Evolutionary conservation across 2,888 invertebrate species (phyloP), one percentile per base, ranked within the genome.

Genomic region (Leptopilina syphax): DNA sequence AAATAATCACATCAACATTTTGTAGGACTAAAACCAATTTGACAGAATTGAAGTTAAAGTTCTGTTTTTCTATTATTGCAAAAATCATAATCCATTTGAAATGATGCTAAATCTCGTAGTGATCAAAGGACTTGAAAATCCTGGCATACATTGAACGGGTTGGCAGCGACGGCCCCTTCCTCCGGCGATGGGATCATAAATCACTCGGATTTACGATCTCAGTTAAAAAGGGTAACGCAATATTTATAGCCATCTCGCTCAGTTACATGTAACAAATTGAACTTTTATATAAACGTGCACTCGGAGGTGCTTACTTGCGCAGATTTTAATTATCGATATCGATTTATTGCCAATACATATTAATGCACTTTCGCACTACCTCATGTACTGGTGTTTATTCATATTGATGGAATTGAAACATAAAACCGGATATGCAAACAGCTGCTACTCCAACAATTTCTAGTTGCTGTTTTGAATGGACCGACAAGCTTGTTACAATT

Each of bases 301-400:
- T 80, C 83, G 82, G 70, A 78, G 77, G 81, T 81, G 79, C 81
- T 80, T 47, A 81, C 80, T 80, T 83, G 86, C 84, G 84, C 88
- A 91, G 91, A 91, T 91, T 91, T 91, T 90, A 91, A 91, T 91
- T 91, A 91, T 90, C 91, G 91, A 91, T 91, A 91, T 91, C 89
- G 91, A 91, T 91, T 91, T 90, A 91, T 90, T 87, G 90, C 88
- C 90, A 89, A 90, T 90, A 90, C 89, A 91, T 90, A 90, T 90
- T 90, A 89, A 90, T 90, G 88, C 85, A 85, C 81, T 82, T 79
- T 86, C 79, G 82, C 81, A 86, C 86, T 87, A 87, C 86, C 87
- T 85, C 87, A 84, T 87, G 86, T 87, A 86, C 84, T 85, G 84
- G 85, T 89, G 88, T 90, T 89, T 90, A 90, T 90, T 89, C 87